Evolutionary conservation across 2,888 invertebrate genomes (phyloP), one percentile per base, ranked within the genome.

Genomic region (Melieria omissa): DNA sequence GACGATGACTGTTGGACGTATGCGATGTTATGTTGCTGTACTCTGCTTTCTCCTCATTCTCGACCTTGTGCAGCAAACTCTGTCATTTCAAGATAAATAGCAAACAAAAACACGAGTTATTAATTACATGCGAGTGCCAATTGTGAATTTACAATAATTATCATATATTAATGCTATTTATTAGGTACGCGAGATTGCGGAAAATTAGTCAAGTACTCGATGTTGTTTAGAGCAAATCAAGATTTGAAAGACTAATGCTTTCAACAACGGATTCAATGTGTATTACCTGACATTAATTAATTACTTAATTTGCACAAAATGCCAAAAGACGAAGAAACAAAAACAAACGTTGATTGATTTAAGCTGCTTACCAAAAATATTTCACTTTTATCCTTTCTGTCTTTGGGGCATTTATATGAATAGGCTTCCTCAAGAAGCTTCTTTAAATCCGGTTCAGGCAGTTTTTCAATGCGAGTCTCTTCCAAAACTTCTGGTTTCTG

Each of bases 381-480:
- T 86, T 90, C 90, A 87, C 95, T 95, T 88, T 95, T 95, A 81
- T 94, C 93, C 87, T 94, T 93, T 77, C 93, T 90, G 85, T 95
- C 95, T 88, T 93, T 93, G 71, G 95, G 95, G 85, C 92, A 91
- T 87, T 94, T 94, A 88, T 95, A 95, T 77, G 91, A 92, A 84
- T 93, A 91, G 78, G 94, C 95, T 89, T 95, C 95, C 85, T 95
- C 94, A 80, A 95, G 88, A 76, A 95, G 88, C 72, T 92, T 93
- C 80, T 92, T 91, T 76, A 95, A 89, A 85, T 93, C 91, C 72
- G 90, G 90, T 84, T 95, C 94, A 87, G 94, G 93, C 84, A 94
- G 88, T 79, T 91, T 90, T 77, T 89, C 90, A 78, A 91, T 87
- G 74, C 81, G 81, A 73, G 52, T 29, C 29, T 29, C 29, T 29